Base-by-base conservation (phyloP, 2,888 invertebrate species). In the Diadegma fenestrale region DNA sequence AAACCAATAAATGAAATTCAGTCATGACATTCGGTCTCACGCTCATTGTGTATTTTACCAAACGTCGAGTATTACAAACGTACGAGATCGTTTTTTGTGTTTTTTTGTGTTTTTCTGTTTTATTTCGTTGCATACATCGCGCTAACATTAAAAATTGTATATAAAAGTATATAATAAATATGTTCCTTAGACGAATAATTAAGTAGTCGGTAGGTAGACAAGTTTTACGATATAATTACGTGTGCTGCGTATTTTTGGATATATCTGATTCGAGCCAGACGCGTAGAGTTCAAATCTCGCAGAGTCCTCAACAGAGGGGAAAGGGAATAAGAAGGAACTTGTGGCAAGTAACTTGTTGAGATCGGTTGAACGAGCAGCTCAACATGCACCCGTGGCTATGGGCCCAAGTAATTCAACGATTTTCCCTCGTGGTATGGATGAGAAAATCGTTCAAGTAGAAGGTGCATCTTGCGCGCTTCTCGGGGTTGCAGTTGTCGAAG, bases 261-360 rank as follows among this genome's bases (percentile, higher is more conserved):
- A 54, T 84, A 33, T 26, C 33, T 51, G 30, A 64, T 75, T 71
- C 58, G 69, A 22, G 84, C 73, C 78, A 75, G 75, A 82, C 77
- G 69, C 71, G 58, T 48, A 22, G 45, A 77, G 64, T 79, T 41
- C 63, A 61, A 54, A 43, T 22, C 33, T 61, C 45, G 7, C 71
- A 1, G n/a, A 5, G 14, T 43, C 30, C 19, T 12, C 33, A 12
- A 64, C 22, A 22, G 14, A 12, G 54, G 30, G 1, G 30, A 78
- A 22, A 64, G 69, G 14, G 30, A 22, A 14, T 7, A 17, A n/a
- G 54, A 64, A 43, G 54, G 61, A 79, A 68, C 80, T 71, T 64
- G 69, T 22, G 79, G 79, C 72, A 82, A 86, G 83, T 75, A 82
- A 72, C 84, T 86, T 86, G 81, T 83, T 85, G 77, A 84, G 81